A percentile compares a stretch with the other conserved stretches of the same genome.
These are phyloP conservation scores for Silurus glanis DNA, from an alignment of 2,113 vertebrate genomes.

Conservation along the genomic window DNA sequence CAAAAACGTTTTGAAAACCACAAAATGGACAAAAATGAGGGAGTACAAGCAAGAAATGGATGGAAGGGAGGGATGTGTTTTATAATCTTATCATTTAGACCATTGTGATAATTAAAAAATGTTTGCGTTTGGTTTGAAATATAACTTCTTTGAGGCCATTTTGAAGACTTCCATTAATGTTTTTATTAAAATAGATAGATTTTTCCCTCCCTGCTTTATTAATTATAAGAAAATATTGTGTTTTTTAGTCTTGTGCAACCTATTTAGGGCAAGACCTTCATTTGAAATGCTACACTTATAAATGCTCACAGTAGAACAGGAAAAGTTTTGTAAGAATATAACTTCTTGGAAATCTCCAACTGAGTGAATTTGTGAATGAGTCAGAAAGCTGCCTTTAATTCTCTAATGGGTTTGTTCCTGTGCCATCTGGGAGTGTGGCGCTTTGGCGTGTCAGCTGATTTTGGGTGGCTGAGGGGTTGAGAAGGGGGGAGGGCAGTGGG, in stretches of 20 bases:
- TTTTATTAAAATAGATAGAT: neutral
- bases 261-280: neutral
- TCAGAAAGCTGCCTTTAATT: slow-evolving; percentile 25
- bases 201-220: neutral
- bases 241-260: neutral
- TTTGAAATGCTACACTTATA: neutral
- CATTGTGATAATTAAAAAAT: neutral
- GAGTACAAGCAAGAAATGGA: slow-evolving; percentile 23
- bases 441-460: slow-evolving; percentile 34
- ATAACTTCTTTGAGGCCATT: neutral
- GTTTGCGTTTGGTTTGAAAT: neutral
- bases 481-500: neutral
- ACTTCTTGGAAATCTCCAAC: slow-evolving; percentile 15
- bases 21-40: slow-evolving; percentile 14
- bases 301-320: neutral
- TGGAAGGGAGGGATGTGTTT: slow-evolving; percentile 21
- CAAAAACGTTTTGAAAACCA: slow-evolving; percentile 7
- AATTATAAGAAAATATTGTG: neutral
- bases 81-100: neutral
- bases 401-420: slow-evolving; percentile 37
- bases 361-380: slow-evolving; percentile 37
- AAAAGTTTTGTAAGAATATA: neutral
- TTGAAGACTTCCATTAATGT: neutral
- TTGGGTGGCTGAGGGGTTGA: slow-evolving; percentile 10
- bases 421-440: slow-evolving; percentile 31